A percentile compares a stretch with the other conserved stretches of the same genome.
These are phyloP conservation scores for Phalangium opilio DNA, from an alignment of 2,888 invertebrate genomes.

Conservation along the genomic window DNA sequence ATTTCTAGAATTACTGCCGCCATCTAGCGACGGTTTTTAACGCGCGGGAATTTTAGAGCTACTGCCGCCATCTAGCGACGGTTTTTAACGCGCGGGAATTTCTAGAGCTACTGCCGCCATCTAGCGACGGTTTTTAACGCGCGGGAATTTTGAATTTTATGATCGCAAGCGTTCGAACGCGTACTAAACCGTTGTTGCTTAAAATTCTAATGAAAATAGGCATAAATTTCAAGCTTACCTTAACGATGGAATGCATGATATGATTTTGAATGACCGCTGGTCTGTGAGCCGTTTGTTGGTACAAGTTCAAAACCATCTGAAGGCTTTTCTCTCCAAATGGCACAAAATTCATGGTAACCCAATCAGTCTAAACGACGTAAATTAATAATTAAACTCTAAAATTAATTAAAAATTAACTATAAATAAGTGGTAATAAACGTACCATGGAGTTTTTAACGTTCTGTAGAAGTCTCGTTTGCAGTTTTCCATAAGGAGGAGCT, in stretches of 20 bases:
- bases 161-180: no score
- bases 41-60: no score
- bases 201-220: background rate
- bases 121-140: no score
- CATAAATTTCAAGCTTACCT: slow-evolving; percentile 31
- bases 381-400: background rate
- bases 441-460: slow-evolving; percentile 7
- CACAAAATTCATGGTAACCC: slow-evolving; percentile 64
- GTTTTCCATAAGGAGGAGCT: slow-evolving; percentile 33
- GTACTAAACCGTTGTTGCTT: background rate
- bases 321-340: slow-evolving; percentile 70
- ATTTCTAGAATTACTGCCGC: no score
- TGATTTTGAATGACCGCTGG: slow-evolving; percentile 52
- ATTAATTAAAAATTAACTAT: slow-evolving; percentile 23
- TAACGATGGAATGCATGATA: slow-evolving; percentile 51
- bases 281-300: slow-evolving; percentile 54
- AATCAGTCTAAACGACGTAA: slow-evolving; percentile 42
- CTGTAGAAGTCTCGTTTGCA: slow-evolving; percentile 1
- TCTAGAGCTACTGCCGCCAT: no score
- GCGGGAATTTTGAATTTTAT: no score
- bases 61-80: no score
- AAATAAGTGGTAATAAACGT: background rate
- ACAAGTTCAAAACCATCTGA: slow-evolving; percentile 54
- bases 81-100: no score
- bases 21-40: no score